These are phyloP conservation scores for Micrastur ruficollis DNA, from an alignment of 2,797 vertebrate genomes.

Conservation along the genomic window DNA sequence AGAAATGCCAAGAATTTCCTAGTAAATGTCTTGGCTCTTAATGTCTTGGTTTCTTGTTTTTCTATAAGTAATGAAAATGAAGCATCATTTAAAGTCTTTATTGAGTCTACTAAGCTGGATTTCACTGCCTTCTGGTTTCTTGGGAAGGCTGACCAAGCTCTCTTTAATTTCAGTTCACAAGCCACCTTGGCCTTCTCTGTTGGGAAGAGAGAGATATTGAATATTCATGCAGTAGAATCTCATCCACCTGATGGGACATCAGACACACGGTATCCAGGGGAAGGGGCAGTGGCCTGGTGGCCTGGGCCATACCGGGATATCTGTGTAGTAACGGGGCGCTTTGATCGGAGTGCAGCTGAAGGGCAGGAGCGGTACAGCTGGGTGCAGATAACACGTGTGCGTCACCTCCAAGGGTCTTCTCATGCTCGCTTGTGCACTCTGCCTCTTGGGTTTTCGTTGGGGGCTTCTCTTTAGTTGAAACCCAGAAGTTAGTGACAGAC, in stretches of 20 bases:
- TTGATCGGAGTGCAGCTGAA: fast-evolving
- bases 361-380: background rate
- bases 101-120: background rate
- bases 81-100: background rate
- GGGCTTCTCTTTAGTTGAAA: background rate
- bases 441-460: background rate
- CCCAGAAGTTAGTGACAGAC: background rate
- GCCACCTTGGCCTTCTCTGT: background rate
- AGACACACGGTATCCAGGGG: background rate
- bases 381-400: too few species aligned
- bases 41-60: background rate
- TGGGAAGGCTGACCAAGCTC: background rate
- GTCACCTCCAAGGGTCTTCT: background rate
- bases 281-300: fast-evolving
- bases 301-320: background rate
- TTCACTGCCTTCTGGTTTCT: background rate
- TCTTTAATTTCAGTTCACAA: background rate
- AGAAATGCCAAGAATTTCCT: conserved; percentile 23
- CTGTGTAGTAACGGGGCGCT: background rate
- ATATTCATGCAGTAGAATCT: background rate
- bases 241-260: background rate
- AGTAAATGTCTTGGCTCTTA: background rate
- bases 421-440: too few species aligned
- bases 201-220: background rate
- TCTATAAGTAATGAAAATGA: conserved; percentile 2